Conservation (phyloP, 2,113 vertebrate genomes). For the Oenanthe melanoleuca region DNA sequence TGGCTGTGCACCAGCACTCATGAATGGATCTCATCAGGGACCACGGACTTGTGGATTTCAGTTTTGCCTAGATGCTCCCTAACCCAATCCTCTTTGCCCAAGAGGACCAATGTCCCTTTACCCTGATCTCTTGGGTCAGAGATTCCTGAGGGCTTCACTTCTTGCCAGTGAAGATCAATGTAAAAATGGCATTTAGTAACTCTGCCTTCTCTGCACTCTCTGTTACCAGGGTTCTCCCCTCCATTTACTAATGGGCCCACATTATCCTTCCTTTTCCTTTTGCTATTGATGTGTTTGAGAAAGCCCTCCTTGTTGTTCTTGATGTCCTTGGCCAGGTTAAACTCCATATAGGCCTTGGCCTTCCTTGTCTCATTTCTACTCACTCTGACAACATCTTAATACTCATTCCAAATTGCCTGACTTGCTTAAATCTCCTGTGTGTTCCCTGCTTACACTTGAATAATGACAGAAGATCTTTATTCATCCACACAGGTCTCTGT, state of each 20-base stretch:
- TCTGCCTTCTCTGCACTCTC: background rate
- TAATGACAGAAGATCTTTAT: background rate
- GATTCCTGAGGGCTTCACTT: background rate
- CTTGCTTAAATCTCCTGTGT: background rate
- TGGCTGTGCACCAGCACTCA: background rate
- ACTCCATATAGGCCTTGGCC: background rate
- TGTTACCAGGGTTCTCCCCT: background rate
- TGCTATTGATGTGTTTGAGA: background rate
- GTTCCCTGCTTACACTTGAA: rapidly evolving
- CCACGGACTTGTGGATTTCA: rapidly evolving
- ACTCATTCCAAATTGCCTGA: background rate
- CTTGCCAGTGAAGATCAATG: background rate
- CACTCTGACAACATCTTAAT: background rate
- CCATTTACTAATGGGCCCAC: background rate
- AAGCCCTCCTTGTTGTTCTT: background rate
- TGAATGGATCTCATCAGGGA: background rate
- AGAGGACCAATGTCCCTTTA: background rate
- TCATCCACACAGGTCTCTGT: background rate
- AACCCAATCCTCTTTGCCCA: background rate
- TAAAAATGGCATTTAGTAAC: background rate
- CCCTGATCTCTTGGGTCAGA: background rate
- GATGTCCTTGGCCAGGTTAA: background rate
- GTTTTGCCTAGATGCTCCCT: background rate
- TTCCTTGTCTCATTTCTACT: background rate
- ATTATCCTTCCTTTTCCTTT: background rate